Conservation (phyloP, 2,113 vertebrate species). For the Gallinago paraguaiae region DNA sequence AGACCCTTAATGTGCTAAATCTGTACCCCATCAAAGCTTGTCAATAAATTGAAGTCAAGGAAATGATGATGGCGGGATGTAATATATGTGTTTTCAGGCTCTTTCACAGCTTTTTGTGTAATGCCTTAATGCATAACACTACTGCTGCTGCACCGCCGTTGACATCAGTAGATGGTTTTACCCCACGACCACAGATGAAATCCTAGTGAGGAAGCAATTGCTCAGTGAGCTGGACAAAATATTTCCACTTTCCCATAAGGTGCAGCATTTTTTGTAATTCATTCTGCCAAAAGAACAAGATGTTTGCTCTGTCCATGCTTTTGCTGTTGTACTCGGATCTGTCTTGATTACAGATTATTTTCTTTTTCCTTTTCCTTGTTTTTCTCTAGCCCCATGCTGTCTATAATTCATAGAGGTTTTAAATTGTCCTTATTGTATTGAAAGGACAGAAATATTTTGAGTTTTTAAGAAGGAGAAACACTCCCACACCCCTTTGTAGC, state of each 20-base stretch:
- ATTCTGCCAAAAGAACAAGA: neutral
- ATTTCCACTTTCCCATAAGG: neutral
- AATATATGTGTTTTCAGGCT: neutral
- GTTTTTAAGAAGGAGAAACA: neutral
- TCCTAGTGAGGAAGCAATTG: neutral
- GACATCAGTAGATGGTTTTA: neutral
- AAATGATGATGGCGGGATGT: neutral
- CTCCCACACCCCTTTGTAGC: neutral
- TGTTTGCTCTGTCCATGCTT: neutral
- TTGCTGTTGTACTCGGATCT: neutral
- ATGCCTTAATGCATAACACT: neutral
- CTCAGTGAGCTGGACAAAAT: neutral
- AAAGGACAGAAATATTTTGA: neutral
- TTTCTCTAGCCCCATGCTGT: neutral
- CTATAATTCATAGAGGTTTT: neutral
- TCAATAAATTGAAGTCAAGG: neutral
- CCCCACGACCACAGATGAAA: neutral
- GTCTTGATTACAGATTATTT: neutral
- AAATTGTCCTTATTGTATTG: neutral
- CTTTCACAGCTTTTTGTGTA: neutral
- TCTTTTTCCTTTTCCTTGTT: neutral
- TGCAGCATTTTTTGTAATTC: neutral
- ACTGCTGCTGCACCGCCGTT: conserved; percentile 19
- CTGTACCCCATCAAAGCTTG: neutral
- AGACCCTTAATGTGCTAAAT: neutral